Evolutionary conservation across 1,140 invertebrate species (phyloP).

Genomic region (Andrena cerasifolii): DNA sequence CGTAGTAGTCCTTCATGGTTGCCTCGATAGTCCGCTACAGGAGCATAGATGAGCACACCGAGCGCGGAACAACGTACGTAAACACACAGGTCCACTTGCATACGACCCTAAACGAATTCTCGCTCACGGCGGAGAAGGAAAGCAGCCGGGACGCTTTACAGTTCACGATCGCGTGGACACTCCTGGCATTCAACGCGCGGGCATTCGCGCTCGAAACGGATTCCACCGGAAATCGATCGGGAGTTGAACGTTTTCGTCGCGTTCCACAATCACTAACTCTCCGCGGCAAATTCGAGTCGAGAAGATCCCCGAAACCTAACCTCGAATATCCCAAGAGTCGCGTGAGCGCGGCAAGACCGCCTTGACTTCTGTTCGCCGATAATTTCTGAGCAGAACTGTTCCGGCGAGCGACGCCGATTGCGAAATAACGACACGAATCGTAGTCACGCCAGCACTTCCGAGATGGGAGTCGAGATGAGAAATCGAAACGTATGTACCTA

Average conservation of each 20-base stretch:
- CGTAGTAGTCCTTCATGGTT: conserved; percentile 42
- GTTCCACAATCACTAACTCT: background rate
- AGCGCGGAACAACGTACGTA: conserved; percentile 30
- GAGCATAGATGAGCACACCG: conserved; percentile 40
- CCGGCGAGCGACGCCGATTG: background rate
- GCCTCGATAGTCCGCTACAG: conserved; percentile 31
- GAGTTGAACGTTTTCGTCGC: background rate
- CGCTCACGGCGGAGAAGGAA: background rate
- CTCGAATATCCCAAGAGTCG: too few species aligned
- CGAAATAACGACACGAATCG: background rate
- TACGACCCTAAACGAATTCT: background rate
- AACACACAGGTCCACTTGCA: conserved; percentile 34
- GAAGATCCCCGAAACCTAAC: too few species aligned
- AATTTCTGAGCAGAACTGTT: background rate
- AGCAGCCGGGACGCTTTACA: conserved; percentile 5
- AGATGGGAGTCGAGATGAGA: background rate
- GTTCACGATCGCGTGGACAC: conserved; percentile 11
- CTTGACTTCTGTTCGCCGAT: too few species aligned
- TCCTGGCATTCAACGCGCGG: too few species aligned
- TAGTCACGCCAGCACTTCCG: too few species aligned
- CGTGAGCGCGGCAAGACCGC: too few species aligned
- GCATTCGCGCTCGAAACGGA: background rate
- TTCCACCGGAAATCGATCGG: background rate
- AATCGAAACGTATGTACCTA: background rate
- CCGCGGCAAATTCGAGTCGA: background rate